A percentile compares a stretch with the other conserved stretches of the same genome.
Conservation (phyloP, 2,797 vertebrate genomes). For the Pantherophis alleghaniensis region DNA sequence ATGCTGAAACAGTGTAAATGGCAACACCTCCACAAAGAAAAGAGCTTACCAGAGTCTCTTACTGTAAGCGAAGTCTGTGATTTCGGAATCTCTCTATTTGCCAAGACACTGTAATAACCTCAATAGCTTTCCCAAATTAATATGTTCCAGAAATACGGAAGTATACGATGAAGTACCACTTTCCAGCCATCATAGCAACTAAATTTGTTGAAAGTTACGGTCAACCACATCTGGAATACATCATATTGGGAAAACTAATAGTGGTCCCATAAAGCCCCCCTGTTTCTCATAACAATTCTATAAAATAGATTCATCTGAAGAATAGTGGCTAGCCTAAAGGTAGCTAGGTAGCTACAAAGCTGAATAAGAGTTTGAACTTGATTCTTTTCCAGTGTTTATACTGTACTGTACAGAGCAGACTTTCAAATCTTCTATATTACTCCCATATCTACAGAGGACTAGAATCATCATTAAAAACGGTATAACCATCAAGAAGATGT, state of each 20-base stretch:
- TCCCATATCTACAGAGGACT: neutral
- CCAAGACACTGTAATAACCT: neutral
- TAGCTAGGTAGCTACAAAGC: neutral
- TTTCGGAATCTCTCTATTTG: neutral
- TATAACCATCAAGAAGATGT: neutral
- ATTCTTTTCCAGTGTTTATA: neutral
- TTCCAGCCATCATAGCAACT: neutral
- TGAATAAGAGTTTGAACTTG: neutral
- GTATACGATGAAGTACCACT: neutral
- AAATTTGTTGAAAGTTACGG: neutral
- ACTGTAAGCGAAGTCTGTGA: neutral
- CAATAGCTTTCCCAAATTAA: neutral
- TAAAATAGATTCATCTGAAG: neutral
- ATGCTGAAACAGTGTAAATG: neutral
- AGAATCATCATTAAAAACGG: neutral
- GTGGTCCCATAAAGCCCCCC: neutral
- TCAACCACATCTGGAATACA: neutral
- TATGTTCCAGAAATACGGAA: neutral
- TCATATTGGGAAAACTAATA: neutral
- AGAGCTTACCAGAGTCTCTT: neutral
- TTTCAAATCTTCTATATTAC: neutral
- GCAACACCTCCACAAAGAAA: neutral
- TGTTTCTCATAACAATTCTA: neutral
- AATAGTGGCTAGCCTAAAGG: neutral
- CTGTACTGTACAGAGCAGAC: too few relatives aligned